Evolutionary conservation across 2,888 invertebrate species (phyloP), one percentile per base, ranked within the genome.

Genomic region (Tiliacea citrago): DNA sequence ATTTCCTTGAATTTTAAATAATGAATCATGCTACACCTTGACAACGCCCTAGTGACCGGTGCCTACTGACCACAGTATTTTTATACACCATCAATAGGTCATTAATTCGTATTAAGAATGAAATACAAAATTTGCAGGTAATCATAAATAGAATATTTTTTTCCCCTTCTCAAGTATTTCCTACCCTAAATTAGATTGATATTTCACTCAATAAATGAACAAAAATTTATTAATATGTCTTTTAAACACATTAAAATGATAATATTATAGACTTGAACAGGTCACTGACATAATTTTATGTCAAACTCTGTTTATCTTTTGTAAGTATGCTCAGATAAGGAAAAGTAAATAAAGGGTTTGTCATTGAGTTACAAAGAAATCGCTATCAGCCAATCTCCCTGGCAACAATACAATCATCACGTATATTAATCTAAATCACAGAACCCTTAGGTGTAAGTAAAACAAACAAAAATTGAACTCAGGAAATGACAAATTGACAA

Each of bases 261-360:
- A 57, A 24, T 51, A 78, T 45, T 57, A 12, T 10, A 53, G 60
- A 35, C 49, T 71, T 71, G 62, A 45, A 69, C 51, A 67, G 84
- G 84, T 84, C 86, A 84, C 62, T 86, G 86, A 86, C 88, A 71
- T 83, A 73, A 71, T 80, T 78, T 65, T 73, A 70, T 70, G 72
- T 81, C 81, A 75, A 65, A 65, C 60, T 49, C 24, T 74, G 76
- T 73, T 87, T 87, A 87, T 85, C 86, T 73, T 39, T 57, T 72
- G 5, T 62, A 53, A 24, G 75, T 83, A 60, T 72, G 53, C 60
- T 49, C 21, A 75, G 87, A 78, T 83, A 85, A 65, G 55, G 49
- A 58, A 68, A 73, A 58, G 74, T 85, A 85, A 87, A 87, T 87
- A 85, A 65, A 47, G 53, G 45, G 5, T 58, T 51, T 68, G 47